These are phyloP conservation scores for Cyprinella venusta DNA, from an alignment of 2,797 vertebrate species.

Conservation along the genomic window DNA sequence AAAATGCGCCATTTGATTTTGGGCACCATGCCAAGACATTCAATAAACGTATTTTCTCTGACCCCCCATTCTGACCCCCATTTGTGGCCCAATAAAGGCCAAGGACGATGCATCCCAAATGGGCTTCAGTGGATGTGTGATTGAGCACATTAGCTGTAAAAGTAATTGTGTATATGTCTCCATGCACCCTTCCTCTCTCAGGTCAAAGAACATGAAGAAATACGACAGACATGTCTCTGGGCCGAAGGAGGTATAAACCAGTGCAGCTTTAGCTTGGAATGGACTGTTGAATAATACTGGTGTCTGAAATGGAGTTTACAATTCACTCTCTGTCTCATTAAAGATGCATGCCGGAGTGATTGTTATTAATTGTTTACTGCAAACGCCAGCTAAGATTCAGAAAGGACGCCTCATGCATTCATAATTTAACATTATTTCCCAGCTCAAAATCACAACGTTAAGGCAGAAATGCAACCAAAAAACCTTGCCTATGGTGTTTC, in stretches of 20 bases:
- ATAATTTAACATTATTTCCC: neutral
- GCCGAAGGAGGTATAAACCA: constrained; percentile 1
- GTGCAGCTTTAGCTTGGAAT: neutral
- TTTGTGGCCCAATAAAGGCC: constrained; percentile 50
- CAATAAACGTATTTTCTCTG: constrained; percentile 3
- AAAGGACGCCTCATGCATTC: neutral
- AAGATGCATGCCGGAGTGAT: constrained; percentile 5
- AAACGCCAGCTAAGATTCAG: constrained; percentile 18
- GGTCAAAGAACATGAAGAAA: constrained; percentile 54
- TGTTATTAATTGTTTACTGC: constrained; percentile 38
- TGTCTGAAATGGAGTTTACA: constrained; percentile 30
- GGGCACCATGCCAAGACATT: constrained; percentile 2
- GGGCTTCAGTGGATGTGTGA: constrained; percentile 50
- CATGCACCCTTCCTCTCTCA: constrained; percentile 26
- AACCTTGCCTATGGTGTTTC: neutral
- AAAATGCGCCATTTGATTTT: constrained; percentile 7
- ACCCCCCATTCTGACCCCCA: constrained; percentile 47
- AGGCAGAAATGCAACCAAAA: neutral
- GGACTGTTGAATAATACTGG: neutral
- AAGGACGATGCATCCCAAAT: constrained; percentile 50
- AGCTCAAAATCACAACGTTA: neutral
- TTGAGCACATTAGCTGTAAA: constrained; percentile 52
- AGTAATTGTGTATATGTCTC: constrained; percentile 54
- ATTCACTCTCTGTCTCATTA: constrained; percentile 20
- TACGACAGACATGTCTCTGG: constrained; percentile 19